These are phyloP conservation scores for Ramphastos sulfuratus DNA, from an alignment of 2,113 vertebrate species.

Conservation along the genomic window DNA sequence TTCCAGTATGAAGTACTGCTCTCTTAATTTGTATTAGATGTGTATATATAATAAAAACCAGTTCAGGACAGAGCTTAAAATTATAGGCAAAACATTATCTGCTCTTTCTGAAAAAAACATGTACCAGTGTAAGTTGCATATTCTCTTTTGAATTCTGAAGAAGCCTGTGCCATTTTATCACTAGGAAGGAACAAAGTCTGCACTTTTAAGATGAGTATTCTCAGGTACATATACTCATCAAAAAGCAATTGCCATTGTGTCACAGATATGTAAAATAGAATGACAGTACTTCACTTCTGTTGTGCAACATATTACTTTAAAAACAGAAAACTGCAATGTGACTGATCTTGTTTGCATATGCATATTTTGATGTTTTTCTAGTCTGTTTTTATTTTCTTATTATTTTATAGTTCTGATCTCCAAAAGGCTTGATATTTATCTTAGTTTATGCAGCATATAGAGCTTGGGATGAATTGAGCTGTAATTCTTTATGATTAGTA, in stretches of 20 bases:
- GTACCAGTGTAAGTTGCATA: neutral
- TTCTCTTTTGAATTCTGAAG: neutral
- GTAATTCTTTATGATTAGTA: neutral
- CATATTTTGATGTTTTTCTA: neutral
- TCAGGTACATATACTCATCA: neutral
- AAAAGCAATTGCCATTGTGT: neutral
- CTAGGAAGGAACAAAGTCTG: neutral
- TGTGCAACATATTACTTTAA: neutral
- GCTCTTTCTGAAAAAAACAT: neutral
- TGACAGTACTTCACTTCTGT: neutral
- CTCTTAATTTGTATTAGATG: neutral
- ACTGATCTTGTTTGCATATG: neutral
- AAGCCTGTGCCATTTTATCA: neutral
- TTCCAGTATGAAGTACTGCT: neutral
- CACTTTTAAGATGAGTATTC: neutral
- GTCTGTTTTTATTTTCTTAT: neutral
- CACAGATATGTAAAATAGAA: neutral
- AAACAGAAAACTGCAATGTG: neutral
- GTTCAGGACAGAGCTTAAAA: neutral
- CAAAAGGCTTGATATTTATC: neutral
- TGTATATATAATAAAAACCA: neutral
- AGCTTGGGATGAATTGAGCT: neutral
- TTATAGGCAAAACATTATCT: neutral
- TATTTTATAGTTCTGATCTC: neutral
- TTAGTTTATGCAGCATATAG: neutral